phyloP scores from a whole-genome alignment of 2,113 vertebrate genomes.

The Acanthochromis polyacanthus region DNA sequence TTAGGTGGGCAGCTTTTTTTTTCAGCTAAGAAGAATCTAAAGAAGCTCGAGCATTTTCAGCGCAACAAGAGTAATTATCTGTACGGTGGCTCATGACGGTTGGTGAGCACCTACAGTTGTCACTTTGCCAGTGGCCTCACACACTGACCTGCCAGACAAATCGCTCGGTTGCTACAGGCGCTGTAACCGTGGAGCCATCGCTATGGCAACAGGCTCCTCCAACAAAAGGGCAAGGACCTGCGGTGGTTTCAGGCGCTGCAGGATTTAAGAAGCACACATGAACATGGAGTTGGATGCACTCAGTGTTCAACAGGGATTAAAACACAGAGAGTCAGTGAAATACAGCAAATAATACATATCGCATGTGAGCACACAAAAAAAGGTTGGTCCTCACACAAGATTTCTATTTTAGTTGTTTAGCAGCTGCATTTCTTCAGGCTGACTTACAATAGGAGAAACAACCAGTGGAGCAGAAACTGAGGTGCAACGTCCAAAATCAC shows the following conservation, averaged over 20 bases:
- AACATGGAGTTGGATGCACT: not conserved
- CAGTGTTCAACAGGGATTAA: not conserved
- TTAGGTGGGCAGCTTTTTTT: no score
- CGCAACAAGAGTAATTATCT: not conserved
- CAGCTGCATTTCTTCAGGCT: no score
- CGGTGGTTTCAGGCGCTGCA: constrained; percentile 18
- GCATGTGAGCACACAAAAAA: not conserved
- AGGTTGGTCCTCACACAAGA: not conserved
- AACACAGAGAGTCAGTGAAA: not conserved
- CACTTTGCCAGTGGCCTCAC: not conserved
- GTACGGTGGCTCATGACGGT: not conserved
- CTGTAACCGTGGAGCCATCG: constrained; percentile 44
- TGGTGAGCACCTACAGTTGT: not conserved
- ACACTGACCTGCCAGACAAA: constrained; percentile 30
- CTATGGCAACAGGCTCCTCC: constrained; percentile 69
- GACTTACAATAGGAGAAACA: no score
- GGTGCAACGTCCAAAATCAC: no score
- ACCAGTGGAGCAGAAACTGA: no score
- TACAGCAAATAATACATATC: not conserved
- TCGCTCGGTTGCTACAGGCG: constrained; percentile 1
- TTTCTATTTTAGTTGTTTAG: not conserved
- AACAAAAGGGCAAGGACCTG: constrained; percentile 58
- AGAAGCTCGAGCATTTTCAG: no score
- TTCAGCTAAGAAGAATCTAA: no score
- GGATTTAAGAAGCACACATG: constrained; percentile 10